These are phyloP conservation scores for Neoascia interrupta DNA, from an alignment of 2,888 invertebrate species.

Conservation along the genomic window DNA sequence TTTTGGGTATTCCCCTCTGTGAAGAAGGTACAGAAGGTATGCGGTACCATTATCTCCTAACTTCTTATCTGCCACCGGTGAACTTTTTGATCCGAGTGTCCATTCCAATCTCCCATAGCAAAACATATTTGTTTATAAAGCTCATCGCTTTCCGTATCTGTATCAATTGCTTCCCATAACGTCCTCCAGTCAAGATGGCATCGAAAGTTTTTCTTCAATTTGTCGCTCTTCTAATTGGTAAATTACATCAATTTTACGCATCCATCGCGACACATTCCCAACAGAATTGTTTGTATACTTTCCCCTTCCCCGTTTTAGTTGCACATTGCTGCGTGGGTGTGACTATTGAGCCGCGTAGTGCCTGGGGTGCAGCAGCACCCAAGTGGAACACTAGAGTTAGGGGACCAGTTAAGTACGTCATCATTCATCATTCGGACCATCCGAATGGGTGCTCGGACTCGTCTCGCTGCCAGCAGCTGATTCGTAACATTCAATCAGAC, in stretches of 20 bases:
- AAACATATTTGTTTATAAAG: too few species aligned
- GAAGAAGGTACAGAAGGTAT: too few species aligned
- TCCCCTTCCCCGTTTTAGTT: too few species aligned
- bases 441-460: conserved; percentile 82
- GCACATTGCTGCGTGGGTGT: conserved; percentile 65
- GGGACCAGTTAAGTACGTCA: conserved; percentile 83
- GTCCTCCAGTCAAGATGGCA: conserved; percentile 21
- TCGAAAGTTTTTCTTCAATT: conserved; percentile 25
- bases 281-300: background rate
- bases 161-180: background rate
- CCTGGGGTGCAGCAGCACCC: conserved; percentile 83
- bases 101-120: too few species aligned
- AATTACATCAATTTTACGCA: conserved; percentile 2
- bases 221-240: conserved; percentile 29
- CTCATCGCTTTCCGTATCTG: too few species aligned
- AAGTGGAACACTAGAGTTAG: conserved; percentile 79
- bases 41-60: too few species aligned
- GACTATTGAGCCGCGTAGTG: conserved; percentile 76
- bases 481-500: conserved; percentile 84
- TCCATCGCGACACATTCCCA: too few species aligned
- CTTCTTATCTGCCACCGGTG: too few species aligned
- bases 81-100: too few species aligned
- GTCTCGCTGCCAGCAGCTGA: conserved; percentile 81
- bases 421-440: conserved; percentile 87
- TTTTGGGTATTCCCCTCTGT: too few species aligned